Evolutionary conservation across 30 jellyfish, hydroid and myxozoan genomes (phyloP), one percentile per base, ranked within the genome.

Genomic region (Hydra vulgaris): DNA sequence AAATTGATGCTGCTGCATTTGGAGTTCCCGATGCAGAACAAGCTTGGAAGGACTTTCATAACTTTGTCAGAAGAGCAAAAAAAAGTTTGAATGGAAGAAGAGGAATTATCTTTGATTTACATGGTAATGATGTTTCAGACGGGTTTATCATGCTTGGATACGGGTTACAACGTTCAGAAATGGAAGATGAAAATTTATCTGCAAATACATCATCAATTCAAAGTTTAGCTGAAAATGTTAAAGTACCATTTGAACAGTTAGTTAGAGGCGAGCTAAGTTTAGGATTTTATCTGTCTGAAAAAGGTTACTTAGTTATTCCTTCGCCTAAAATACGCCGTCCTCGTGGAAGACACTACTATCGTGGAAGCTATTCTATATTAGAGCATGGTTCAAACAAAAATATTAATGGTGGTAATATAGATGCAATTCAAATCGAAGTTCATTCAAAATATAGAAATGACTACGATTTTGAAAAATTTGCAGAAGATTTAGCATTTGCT

Each of bases 41-140:
- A 25, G 84, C 82, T n/a, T 76, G 84, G 84, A 25, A 53, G 15
- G 79, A 54, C 56, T 76, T 76, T 76, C 84, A 76, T 76, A 76
- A 54, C 84, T 53, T 76, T 15, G 56, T 76, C 15, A 53, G 40
- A 25, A 76, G 52, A 24, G 84, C 84, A 15, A 76, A 76, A 24
- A 25, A 15, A 27, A 73, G 21, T 24, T 73, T 73, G 52, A 73
- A 73, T 27, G 67, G 81, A 0, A 73, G 67, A 73, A 25, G 68
- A 73, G 81, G 81, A 26, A 73, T 73, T 73, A 73, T 73, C 7
- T 73, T 73, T 76, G 79, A 76, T 21, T 17, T 76, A 15, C 84
- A 76, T 21, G 79, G 79, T 0, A 27, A 76, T 17, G 25, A 17
- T n/a, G 70, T 25, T 7, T 25, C 79, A 53, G 79, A 27, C 40